Conservation (phyloP, 2,888 invertebrate genomes). For the Caenorhabditis becei region DNA sequence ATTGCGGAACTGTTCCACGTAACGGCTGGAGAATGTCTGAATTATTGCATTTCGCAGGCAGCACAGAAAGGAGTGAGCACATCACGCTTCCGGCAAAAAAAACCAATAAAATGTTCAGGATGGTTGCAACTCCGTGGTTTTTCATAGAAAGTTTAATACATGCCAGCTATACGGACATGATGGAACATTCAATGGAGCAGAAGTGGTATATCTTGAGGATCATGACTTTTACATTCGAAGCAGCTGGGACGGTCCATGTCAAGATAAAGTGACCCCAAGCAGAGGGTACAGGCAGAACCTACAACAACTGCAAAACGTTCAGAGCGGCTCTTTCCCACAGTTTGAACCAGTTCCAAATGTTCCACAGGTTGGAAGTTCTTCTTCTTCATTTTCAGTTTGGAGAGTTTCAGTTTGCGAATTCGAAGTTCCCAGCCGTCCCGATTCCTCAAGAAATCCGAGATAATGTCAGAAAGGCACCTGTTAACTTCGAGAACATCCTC, state of each 20-base stretch:
- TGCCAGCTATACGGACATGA: conserved; percentile 75
- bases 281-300: conserved; percentile 60
- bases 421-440: conserved; percentile 37
- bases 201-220: conserved; percentile 62
- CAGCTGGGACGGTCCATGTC: conserved; percentile 65
- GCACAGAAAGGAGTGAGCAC: conserved; percentile 67
- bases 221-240: conserved; percentile 69
- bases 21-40: conserved; percentile 74
- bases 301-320: conserved; percentile 17
- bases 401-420: conserved; percentile 44
- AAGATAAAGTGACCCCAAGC: conserved; percentile 53
- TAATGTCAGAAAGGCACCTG: conserved; percentile 50
- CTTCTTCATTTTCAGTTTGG: background rate
- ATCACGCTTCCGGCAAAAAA: background rate
- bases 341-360: conserved; percentile 26
- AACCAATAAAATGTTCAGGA: no score
- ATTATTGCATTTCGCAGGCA: conserved; percentile 74
- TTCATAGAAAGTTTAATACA: conserved; percentile 75
- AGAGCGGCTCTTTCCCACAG: background rate
- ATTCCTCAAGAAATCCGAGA: conserved; percentile 20
- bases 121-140: conserved; percentile 76
- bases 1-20: conserved; percentile 76
- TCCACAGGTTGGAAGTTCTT: conserved; percentile 29
- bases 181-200: conserved; percentile 58
- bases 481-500: conserved; percentile 41